These are phyloP conservation scores for Acanthornis magna DNA, from an alignment of 2,797 vertebrate species.

Conservation along the genomic window DNA sequence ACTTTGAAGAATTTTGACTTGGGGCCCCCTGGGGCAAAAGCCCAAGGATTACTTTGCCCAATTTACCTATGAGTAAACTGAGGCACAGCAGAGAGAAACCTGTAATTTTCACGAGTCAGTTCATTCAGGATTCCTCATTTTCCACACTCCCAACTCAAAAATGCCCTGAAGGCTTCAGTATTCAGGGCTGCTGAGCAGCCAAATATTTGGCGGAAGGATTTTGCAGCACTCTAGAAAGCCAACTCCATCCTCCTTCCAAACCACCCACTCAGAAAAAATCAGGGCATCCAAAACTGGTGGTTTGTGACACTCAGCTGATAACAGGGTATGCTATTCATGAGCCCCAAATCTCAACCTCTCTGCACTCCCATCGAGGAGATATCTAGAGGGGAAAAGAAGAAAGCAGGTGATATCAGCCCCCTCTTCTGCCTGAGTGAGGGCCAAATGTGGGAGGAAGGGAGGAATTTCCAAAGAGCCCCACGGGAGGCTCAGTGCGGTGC, in stretches of 20 bases:
- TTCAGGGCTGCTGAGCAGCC: slow-evolving; percentile 33
- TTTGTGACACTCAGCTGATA: slow-evolving; percentile 45
- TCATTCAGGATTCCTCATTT: slow-evolving; percentile 45
- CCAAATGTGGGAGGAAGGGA: neutral
- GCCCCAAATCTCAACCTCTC: slow-evolving; percentile 16
- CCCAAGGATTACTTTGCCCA: slow-evolving; percentile 37
- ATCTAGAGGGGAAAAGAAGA: neutral
- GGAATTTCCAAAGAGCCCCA: neutral
- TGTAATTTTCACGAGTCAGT: slow-evolving; percentile 62
- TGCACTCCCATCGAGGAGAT: neutral
- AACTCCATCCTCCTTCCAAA: slow-evolving; percentile 21
- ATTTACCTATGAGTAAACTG: slow-evolving; percentile 66
- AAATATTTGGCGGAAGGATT: neutral
- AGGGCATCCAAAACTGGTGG: slow-evolving; percentile 57
- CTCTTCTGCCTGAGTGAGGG: neutral
- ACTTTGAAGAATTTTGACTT: slow-evolving; percentile 58
- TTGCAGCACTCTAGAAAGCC: neutral
- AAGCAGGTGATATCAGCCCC: neutral
- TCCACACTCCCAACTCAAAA: slow-evolving; percentile 52
- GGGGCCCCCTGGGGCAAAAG: slow-evolving; percentile 12
- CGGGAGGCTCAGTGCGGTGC: neutral
- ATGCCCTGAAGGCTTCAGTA: slow-evolving; percentile 46
- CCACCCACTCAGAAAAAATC: slow-evolving; percentile 48
- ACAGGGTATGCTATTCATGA: slow-evolving; percentile 10
- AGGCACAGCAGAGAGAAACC: slow-evolving; percentile 53